Evolutionary conservation across 2,797 vertebrate genomes (phyloP).

Genomic region (Lithobates sylvaticus): DNA sequence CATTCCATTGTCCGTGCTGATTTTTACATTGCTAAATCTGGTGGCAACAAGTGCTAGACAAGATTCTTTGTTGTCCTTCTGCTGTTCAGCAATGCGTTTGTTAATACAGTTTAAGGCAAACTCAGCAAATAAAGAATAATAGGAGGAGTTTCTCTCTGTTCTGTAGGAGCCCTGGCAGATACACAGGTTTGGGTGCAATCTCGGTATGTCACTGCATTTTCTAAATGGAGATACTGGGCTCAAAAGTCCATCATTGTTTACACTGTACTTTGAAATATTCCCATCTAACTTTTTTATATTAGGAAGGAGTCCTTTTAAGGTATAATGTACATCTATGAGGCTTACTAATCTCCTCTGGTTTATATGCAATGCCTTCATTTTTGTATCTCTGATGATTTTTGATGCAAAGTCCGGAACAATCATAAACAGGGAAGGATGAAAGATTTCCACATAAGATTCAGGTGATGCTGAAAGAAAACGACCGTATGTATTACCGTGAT

Average conservation of each 20-base stretch:
- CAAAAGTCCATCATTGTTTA: constrained; percentile 55
- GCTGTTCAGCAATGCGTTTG: constrained; percentile 36
- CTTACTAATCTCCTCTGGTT: constrained; percentile 62
- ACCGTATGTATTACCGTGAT: constrained; percentile 62
- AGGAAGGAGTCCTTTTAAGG: constrained; percentile 53
- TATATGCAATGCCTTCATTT: constrained; percentile 46
- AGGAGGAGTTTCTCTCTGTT: constrained; percentile 41
- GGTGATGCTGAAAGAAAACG: constrained; percentile 48
- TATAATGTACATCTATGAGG: constrained; percentile 61
- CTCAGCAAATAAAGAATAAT: constrained; percentile 61
- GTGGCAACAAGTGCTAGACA: constrained; percentile 50
- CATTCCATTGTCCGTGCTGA: constrained; percentile 8
- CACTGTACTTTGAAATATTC: constrained; percentile 7
- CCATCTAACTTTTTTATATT: background rate
- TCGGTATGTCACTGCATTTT: constrained; percentile 60
- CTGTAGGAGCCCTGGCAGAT: constrained; percentile 60
- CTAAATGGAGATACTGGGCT: constrained; percentile 50
- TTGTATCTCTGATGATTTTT: constrained; percentile 38
- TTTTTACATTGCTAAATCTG: constrained; percentile 54
- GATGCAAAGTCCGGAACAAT: constrained; percentile 58
- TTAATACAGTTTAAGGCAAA: constrained; percentile 61
- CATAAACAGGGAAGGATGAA: constrained; percentile 59
- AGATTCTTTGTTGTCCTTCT: background rate
- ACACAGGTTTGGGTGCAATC: constrained; percentile 59
- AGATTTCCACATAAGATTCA: constrained; percentile 59